Evolutionary conservation across 2,888 invertebrate species (phyloP).

Genomic region (Zele albiditarsus): DNA sequence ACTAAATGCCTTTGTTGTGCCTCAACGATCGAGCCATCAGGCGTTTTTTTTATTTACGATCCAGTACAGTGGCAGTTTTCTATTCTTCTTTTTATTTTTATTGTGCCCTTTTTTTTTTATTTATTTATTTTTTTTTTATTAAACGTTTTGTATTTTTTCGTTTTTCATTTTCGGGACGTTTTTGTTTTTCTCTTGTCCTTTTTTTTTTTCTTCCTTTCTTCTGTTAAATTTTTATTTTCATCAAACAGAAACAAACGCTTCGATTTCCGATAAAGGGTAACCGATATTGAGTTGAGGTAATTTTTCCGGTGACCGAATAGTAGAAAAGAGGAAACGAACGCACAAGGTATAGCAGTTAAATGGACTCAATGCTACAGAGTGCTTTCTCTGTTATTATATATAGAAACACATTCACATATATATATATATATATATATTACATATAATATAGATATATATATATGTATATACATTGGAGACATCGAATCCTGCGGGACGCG

Average conservation of each 20-base stretch:
- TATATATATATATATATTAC: background rate
- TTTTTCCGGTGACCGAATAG: slow-evolving; percentile 19
- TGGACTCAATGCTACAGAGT: slow-evolving; percentile 25
- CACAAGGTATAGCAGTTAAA: slow-evolving; percentile 22
- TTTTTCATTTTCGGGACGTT: background rate
- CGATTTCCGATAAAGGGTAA: slow-evolving; percentile 30
- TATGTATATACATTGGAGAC: slow-evolving; percentile 32
- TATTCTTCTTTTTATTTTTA: background rate
- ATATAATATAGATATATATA: background rate
- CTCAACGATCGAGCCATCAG: slow-evolving; percentile 30
- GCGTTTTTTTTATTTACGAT: slow-evolving; percentile 17
- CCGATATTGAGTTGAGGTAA: slow-evolving; percentile 25
- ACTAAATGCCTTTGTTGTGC: slow-evolving; percentile 20
- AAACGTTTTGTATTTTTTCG: background rate
- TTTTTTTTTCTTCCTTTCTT: slow-evolving; percentile 39
- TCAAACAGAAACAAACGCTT: slow-evolving; percentile 25
- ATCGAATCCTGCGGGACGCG: slow-evolving; percentile 37
- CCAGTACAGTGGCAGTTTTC: slow-evolving; percentile 13
- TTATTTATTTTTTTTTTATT: background rate
- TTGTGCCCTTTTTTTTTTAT: background rate
- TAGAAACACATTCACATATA: background rate
- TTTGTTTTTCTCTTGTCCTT: slow-evolving; percentile 19
- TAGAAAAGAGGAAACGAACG: slow-evolving; percentile 1
- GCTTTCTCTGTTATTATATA: slow-evolving; percentile 18
- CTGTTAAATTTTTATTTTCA: slow-evolving; percentile 3